Percentiles rank a stretch among this genome's conserved stretches.
These are phyloP conservation scores for Cyrtorhinus lividipennis DNA, from an alignment of 1,140 invertebrate genomes.

Conservation along the genomic window DNA sequence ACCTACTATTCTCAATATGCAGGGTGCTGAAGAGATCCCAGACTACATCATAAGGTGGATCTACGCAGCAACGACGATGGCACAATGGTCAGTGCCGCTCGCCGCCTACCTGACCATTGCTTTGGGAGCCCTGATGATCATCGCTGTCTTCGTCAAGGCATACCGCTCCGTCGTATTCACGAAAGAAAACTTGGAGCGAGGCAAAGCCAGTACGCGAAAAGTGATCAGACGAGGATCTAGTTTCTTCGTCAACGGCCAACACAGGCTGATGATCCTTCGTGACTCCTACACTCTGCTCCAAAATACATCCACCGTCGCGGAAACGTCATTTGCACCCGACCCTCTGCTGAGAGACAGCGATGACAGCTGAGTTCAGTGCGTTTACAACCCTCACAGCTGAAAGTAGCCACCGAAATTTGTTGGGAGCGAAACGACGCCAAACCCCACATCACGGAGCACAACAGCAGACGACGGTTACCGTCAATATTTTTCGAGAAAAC, in stretches of 20 bases:
- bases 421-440: no score
- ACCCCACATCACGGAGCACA: no score
- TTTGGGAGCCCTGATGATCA: conserved; percentile 44
- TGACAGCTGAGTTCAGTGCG: no score
- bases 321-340: conserved; percentile 24
- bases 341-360: background rate
- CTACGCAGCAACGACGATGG: conserved; percentile 58
- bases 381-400: no score
- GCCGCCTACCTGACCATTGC: conserved; percentile 55
- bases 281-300: conserved; percentile 42
- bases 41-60: conserved; percentile 58
- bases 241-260: conserved; percentile 51
- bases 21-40: conserved; percentile 66
- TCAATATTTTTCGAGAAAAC: no score
- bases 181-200: conserved; percentile 54
- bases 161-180: conserved; percentile 61
- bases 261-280: conserved; percentile 41
- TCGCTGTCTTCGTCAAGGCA: conserved; percentile 47
- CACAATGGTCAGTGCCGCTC: conserved; percentile 47
- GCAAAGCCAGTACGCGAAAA: conserved; percentile 37
- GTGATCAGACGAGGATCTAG: conserved; percentile 53
- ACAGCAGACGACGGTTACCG: no score
- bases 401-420: no score
- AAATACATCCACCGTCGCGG: conserved; percentile 26
- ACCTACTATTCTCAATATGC: no score